Evolutionary conservation across 1,140 invertebrate genomes (phyloP), one percentile per base, ranked within the genome.

Genomic region (Tetranychus cinnabarinus): DNA sequence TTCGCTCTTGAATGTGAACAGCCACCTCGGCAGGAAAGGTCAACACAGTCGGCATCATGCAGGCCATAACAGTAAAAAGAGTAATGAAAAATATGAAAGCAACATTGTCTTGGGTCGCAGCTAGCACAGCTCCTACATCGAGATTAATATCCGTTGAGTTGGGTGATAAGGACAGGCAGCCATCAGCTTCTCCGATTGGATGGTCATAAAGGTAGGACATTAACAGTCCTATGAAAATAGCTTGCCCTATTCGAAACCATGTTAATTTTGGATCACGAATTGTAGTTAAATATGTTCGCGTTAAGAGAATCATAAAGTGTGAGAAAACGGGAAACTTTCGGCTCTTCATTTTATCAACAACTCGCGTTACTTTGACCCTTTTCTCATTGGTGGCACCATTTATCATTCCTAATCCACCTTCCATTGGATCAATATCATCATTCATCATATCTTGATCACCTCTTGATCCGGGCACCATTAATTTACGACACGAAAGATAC

Each of bases 201-300:
- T 60, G 31, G 37, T 60, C 59, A 33, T 60, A 60, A 8, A 60
- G 36, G 37, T 62, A 57, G 1, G 61, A 50, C 60, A 64, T 62
- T 39, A 64, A 13, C 2, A 62, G 39, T 13, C 63, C 63, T 8
- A 62, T 60, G 33, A 60, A 60, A 31, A 60, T 50, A 7, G 59
- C 59, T 39, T 60, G 59, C 1, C 23, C 36, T 3, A 54, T 35
- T 7, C 63, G 56, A 42, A 64, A 48, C 37, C 61, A 63, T 31
- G 64, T 64, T 15, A 58, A 59, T 23, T 64, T 57, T 35, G 63
- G 63, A 34, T 64, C 60, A 4, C 63, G 63, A 55, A 59, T n/a
- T 12, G 56, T 54, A 7, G 54, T 60, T 15, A 62, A 33, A 31
- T 46, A 59, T 2, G 60, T 64, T 55, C 63, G 45, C 23, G 54